These are phyloP conservation scores for Strigamia maritima DNA, from an alignment of 2,888 invertebrate species.

Conservation along the genomic window DNA sequence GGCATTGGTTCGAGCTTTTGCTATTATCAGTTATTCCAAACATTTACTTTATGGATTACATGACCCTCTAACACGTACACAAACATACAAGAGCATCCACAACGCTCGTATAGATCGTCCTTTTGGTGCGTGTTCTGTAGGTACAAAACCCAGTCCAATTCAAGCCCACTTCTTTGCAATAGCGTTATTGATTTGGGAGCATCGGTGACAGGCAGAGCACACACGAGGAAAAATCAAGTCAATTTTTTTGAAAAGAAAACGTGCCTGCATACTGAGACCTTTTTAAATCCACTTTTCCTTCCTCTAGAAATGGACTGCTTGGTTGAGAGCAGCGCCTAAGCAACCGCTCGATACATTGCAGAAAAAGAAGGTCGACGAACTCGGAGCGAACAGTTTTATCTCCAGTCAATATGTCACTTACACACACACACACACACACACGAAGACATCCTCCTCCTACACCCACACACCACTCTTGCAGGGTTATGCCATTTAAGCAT, in stretches of 20 bases:
- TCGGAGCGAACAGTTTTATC: not conserved
- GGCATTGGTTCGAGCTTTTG: not conserved
- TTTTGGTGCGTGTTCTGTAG: not conserved
- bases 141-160: not conserved
- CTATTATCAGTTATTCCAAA: slow-evolving; percentile 21
- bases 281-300: slow-evolving; percentile 17
- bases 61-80: not conserved
- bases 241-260: not conserved
- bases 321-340: slow-evolving; percentile 1
- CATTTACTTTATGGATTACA: slow-evolving; percentile 24
- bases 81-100: not conserved
- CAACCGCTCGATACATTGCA: slow-evolving; percentile 19
- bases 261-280: not conserved
- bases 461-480: not conserved
- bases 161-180: not conserved
- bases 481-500: slow-evolving; percentile 21
- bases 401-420: slow-evolving; percentile 25
- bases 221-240: not conserved
- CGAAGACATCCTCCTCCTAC: not conserved
- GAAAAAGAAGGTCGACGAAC: slow-evolving; percentile 20
- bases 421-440: not conserved
- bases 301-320: not conserved
- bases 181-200: not conserved
- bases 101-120: not conserved
- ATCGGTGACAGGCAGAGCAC: not conserved